Conservation (phyloP, 2,113 vertebrate species). For the Agapornis roseicollis region DNA sequence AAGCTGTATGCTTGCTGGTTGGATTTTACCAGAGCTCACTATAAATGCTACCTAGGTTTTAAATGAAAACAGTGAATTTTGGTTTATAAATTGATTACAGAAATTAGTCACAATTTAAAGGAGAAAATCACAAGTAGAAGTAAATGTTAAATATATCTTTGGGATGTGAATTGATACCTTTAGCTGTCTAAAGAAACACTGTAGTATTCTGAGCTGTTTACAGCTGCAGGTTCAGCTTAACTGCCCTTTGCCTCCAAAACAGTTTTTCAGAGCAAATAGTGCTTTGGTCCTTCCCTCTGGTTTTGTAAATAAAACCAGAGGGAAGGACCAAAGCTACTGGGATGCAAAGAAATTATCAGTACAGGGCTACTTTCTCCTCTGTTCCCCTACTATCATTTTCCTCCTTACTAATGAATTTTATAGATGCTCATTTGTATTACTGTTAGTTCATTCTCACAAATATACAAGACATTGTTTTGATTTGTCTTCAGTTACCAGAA, state of each 20-base stretch:
- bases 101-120: slow-evolving; percentile 23
- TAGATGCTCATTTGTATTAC: not conserved
- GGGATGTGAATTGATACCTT: slow-evolving; percentile 7
- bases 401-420: not conserved
- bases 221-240: not conserved
- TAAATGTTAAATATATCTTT: slow-evolving; percentile 8
- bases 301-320: slow-evolving; percentile 13
- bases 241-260: not conserved
- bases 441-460: not conserved
- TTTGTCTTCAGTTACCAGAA: not conserved
- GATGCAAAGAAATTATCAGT: not conserved
- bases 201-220: slow-evolving; percentile 14
- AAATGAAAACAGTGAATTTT: slow-evolving; percentile 26
- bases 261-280: not conserved
- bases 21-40: slow-evolving; percentile 25
- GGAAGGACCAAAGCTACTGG: not conserved
- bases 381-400: not conserved
- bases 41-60: slow-evolving; percentile 22
- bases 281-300: not conserved
- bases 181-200: not conserved
- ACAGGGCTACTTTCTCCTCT: not conserved
- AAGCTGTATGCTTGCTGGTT: not conserved
- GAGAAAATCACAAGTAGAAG: not conserved
- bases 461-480: not conserved
- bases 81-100: slow-evolving; percentile 30